Evolutionary conservation across 2,113 vertebrate species (phyloP), one percentile per base, ranked within the genome.

Genomic region (Scytalopus superciliaris): DNA sequence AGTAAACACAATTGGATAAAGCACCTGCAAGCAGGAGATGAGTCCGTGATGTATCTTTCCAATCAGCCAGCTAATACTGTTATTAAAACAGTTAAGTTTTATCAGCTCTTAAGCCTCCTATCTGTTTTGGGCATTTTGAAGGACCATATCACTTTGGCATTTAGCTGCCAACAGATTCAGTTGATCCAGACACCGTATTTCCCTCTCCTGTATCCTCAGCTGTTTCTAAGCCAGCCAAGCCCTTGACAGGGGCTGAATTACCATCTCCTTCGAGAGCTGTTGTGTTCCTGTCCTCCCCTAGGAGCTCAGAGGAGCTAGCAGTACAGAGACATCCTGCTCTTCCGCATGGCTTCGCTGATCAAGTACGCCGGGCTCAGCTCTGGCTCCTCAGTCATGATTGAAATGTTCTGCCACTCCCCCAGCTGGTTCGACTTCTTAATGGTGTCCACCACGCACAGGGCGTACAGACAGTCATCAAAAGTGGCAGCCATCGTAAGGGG

Each of bases 321-420:
- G 97, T 99, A 99, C 39, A 99, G 98, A 17, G 99, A 99, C 99
- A 99, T 99, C 94, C 99, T 97, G 97, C 99, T 99, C 49, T 99
- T 97, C 63, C 99, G 97, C 99, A 99, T 99, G 74, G 99, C 99
- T 98, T 99, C 99, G 1, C 99, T 99, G 97, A 99, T 99, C 94
- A 99, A 96, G 88, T 99, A 99, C 1, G 99, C 99, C 0, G 99
- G 99, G 96, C 99, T 99, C 86, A 99, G 95, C 91, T 99, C 99
- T 0, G 99, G 99, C 93, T 99, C 99, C 86, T 99, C 99, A 0
- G 98, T 99, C 99, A 99, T 99, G 75, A 99, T 98, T 23, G 97
- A 98, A 70, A 99, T 99, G 97, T 99, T 99, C 98, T 99, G 99
- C 99, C 99, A 99, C 96, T 99, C 99, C 19, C 99, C 99, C 10